Conservation (phyloP, 1,140 invertebrate species). For the Cyclina sinensis region DNA sequence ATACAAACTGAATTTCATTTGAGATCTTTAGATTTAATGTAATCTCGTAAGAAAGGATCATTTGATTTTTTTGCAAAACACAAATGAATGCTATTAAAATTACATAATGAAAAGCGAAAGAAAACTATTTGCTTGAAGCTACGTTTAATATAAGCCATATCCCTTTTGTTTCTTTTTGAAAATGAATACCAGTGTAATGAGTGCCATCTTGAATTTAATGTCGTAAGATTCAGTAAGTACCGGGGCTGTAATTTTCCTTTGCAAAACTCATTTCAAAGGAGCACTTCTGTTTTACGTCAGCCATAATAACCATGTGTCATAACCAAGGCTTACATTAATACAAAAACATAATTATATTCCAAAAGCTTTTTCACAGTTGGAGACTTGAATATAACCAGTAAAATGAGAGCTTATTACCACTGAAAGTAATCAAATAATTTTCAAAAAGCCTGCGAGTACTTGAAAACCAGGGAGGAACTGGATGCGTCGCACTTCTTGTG, state of each 20-base stretch:
- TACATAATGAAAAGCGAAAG: neutral
- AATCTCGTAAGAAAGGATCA: too few relatives aligned
- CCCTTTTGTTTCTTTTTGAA: constrained; percentile 12
- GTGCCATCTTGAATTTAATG: constrained; percentile 39
- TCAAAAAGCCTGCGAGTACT: constrained; percentile 56
- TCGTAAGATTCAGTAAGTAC: neutral
- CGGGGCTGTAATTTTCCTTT: constrained; percentile 8
- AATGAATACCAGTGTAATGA: constrained; percentile 21
- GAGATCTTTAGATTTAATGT: too few relatives aligned
- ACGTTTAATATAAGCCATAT: neutral
- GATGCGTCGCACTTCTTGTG: constrained; percentile 44
- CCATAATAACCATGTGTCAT: constrained; percentile 42
- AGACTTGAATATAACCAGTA: constrained; percentile 4
- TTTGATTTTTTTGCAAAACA: too few relatives aligned
- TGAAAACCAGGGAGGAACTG: constrained; percentile 41
- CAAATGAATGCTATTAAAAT: too few relatives aligned
- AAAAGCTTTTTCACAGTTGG: constrained; percentile 40
- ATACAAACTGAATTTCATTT: too few relatives aligned
- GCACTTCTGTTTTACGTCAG: constrained; percentile 21
- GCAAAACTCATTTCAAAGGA: constrained; percentile 34
- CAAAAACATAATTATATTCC: constrained; percentile 52
- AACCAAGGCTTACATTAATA: constrained; percentile 33
- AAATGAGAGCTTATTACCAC: constrained; percentile 29
- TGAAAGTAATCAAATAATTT: constrained; percentile 59
- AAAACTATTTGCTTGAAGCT: neutral